phyloP scores from a whole-genome alignment of 2,888 invertebrate genomes.

The Biston stratarius region DNA sequence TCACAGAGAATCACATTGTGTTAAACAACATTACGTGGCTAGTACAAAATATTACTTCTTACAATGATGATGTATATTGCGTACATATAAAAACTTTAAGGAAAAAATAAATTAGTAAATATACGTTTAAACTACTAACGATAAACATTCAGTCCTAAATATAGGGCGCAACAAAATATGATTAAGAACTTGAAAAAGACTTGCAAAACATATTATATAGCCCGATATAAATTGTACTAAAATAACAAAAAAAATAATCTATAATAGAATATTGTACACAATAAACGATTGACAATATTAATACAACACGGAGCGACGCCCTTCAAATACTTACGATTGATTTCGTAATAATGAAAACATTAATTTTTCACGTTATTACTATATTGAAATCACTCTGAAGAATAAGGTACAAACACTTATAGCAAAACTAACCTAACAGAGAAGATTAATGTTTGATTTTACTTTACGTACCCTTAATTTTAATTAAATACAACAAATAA shows the following conservation, averaged over 20 bases:
- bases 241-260: conserved; percentile 56
- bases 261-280: conserved; percentile 51
- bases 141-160: not conserved
- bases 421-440: not conserved
- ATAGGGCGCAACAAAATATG: not conserved
- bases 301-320: conserved; percentile 27
- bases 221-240: conserved; percentile 65
- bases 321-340: not conserved
- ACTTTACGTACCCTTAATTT: too few species aligned
- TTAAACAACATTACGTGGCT: conserved; percentile 84
- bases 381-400: not conserved
- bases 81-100: conserved; percentile 27
- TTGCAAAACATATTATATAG: conserved; percentile 12
- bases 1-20: conserved; percentile 87
- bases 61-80: conserved; percentile 63
- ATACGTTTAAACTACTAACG: conserved; percentile 19
- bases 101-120: conserved; percentile 35
- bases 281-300: conserved; percentile 28
- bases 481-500: too few species aligned
- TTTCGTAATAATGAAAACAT: not conserved
- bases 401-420: not conserved
- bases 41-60: conserved; percentile 79
- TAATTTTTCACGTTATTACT: not conserved
- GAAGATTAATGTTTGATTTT: too few species aligned
- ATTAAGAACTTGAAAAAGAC: conserved; percentile 1